Base-by-base conservation (phyloP, 2,113 vertebrate species). In the Hydropotes inermis region DNA sequence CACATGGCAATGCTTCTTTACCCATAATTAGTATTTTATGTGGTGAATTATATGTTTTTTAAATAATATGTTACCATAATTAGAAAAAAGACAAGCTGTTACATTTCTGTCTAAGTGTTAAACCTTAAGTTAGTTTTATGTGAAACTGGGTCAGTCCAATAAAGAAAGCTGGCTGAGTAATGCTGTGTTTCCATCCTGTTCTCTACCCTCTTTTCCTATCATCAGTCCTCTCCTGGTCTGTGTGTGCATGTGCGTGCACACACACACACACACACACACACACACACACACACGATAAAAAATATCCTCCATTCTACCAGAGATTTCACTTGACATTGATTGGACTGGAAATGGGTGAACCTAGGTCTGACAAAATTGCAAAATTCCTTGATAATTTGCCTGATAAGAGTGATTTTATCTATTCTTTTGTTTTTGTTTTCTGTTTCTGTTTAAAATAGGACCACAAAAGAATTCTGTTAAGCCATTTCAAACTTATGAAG, bases 211-310 rank as follows among this genome's bases (percentile, higher is more conserved):
- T 45, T 64, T 33, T 52, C 64, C 12, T 47, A 8, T 67, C 10
- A 94, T 33, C 17, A 21, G 3, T 28, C 27, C 2, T 74, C 9
- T 76, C 15, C 33, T 50, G 54, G 2, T 2, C 7, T 12, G 61
- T 17, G 47, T 61, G 28, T 45, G 45, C 45, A 8, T 45, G 45
- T 7, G 1, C 43, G 6, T 39, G 39, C 43, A 45, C 43, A 45
- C 43, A 45, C 43, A 45, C 15, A n/a, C 36, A 19, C 9, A 7
- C 4, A 3, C 33, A 13, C 14, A 54, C 9, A 12, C 43, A 47
- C 1, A 15, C 14, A 5, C 7, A 15, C 7, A 16, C 5, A 10
- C 0, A 64, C 2, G 60, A 33, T 30, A 1, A 19, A 4, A 87
- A n/a, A 57, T 15, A 64, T 7, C 0, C 2, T 84, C 4, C 33